These are phyloP conservation scores for Bombus balteatus DNA, from an alignment of 1,140 invertebrate species.

Conservation along the genomic window DNA sequence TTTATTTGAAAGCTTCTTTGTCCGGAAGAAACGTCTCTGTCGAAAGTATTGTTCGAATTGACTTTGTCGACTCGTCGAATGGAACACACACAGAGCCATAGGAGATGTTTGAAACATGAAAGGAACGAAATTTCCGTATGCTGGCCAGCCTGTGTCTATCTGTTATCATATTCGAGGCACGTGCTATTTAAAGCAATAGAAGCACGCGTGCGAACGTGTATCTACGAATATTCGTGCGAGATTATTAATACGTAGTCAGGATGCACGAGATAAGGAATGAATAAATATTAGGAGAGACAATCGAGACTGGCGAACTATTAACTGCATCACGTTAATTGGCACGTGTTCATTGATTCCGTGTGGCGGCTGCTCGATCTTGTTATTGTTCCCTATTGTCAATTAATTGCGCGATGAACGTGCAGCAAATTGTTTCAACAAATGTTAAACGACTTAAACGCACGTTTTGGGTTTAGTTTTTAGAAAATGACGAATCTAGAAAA, in stretches of 20 bases:
- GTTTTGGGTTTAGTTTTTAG: no score
- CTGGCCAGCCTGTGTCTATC: neutral
- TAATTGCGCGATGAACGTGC: neutral
- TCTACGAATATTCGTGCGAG: neutral
- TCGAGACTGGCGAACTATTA: neutral
- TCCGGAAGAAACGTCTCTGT: no score
- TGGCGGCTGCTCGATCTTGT: neutral
- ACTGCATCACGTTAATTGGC: neutral
- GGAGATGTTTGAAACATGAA: no score
- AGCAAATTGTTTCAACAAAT: no score
- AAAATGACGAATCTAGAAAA: no score
- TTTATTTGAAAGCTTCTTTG: no score
- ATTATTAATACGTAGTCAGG: neutral
- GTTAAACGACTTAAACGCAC: no score
- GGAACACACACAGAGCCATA: no score
- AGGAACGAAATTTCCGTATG: no score
- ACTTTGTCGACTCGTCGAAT: no score
- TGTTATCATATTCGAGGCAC: constrained; percentile 15
- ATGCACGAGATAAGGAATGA: neutral
- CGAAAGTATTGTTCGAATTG: no score
- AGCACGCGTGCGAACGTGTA: neutral
- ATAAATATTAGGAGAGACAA: constrained; percentile 14
- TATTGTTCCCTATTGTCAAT: neutral
- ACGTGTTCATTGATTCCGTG: neutral
- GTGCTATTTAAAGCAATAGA: constrained; percentile 29